These are phyloP conservation scores for Listronotus bonariensis DNA, from an alignment of 1,140 invertebrate species.

Conservation along the genomic window DNA sequence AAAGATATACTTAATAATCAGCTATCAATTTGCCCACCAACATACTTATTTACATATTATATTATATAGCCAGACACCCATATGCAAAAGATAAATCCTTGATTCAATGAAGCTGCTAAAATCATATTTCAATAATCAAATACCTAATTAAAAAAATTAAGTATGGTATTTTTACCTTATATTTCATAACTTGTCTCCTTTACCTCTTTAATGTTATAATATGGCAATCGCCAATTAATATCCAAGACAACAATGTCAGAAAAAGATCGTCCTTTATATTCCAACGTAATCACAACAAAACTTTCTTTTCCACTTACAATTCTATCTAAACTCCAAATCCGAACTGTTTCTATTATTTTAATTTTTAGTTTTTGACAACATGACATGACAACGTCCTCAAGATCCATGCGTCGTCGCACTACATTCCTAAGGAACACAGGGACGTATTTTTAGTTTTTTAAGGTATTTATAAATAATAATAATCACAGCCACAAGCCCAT, in stretches of 20 bases:
- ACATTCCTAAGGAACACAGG: background rate
- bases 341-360: slow-evolving; percentile 13
- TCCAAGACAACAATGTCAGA: background rate
- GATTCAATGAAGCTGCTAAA: background rate
- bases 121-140: slow-evolving; percentile 1
- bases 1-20: no score
- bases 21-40: no score
- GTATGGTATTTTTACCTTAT: slow-evolving; percentile 13
- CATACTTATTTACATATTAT: no score
- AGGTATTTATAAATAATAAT: no score
- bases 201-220: background rate
- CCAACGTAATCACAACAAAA: slow-evolving; percentile 7
- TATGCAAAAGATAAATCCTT: slow-evolving; percentile 7
- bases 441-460: no score
- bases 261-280: background rate
- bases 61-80: background rate
- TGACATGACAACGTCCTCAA: slow-evolving; percentile 31
- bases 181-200: slow-evolving; percentile 26
- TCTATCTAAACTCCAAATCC: background rate
- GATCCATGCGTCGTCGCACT: slow-evolving; percentile 7
- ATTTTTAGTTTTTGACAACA: slow-evolving; percentile 19
- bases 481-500: no score
- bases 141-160: background rate
- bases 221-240: background rate
- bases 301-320: slow-evolving; percentile 2